Evolutionary conservation across 1,140 invertebrate genomes (phyloP), one percentile per base, ranked within the genome.

Genomic region (Philopotamus ludificatus): DNA sequence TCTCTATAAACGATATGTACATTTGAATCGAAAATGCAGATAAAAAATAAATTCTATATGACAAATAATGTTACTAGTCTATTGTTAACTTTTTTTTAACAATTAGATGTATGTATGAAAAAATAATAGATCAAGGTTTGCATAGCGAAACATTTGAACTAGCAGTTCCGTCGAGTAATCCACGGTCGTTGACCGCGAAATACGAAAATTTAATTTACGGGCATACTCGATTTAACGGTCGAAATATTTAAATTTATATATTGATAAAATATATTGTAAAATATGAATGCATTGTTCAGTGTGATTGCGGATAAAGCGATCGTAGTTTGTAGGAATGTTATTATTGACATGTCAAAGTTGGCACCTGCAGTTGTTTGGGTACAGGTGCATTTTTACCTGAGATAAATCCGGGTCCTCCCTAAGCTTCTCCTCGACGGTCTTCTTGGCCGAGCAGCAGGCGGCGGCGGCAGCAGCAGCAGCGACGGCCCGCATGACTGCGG

Each of bases 401-500:
- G 69, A 70, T 42, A 70, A 51, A 41, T 70, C 69, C 7, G 69
- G 66, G 60, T 70, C 69, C 21, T 70, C 69, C 15, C 69, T 61
- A 3, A 70, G 28, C 49, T 65, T 66, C 34, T 70, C 66, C 42
- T 65, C 66, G 26, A 70, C 62, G n/a, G 61, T 70, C 51, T 20
- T 10, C 51, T 45, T 47, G 53, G 61, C 67, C 18, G 60, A 55
- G n/a, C 44, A 26, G 45, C n/a, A 57, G 26, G 49, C 23, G 15
- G 26, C 50, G 54, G 64, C n/a, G 8, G 64, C 25, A 54, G 61
- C 26, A 18, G 28, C 21, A 12, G 28, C 28, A n/a, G n/a, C n/a
- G n/a, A n/a, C n/a, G n/a, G n/a, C n/a, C n/a, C n/a, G n/a, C n/a
- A n/a, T n/a, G n/a, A n/a, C n/a, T n/a, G n/a, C n/a, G n/a, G n/a